Evolutionary conservation across 2,797 vertebrate genomes (phyloP).

Genomic region (Synanceia verrucosa): DNA sequence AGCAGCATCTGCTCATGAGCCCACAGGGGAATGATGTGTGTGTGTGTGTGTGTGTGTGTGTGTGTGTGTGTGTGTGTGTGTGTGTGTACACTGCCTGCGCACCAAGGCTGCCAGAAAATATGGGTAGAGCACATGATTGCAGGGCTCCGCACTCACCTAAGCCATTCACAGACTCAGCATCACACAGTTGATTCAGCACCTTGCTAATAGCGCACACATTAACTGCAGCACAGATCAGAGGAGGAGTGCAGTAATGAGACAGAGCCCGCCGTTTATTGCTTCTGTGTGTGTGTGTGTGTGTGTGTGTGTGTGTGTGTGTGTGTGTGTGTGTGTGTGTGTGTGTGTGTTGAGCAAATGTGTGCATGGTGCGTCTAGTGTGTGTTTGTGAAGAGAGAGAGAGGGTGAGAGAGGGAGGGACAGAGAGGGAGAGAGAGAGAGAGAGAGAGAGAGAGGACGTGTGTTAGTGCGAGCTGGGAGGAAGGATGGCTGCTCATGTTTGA

Average conservation of each 20-base stretch:
- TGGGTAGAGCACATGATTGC: constrained; percentile 62
- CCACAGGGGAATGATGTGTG: constrained; percentile 57
- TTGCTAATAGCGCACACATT: constrained; percentile 73
- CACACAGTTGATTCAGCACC: constrained; percentile 79
- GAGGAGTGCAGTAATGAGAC: constrained; percentile 62
- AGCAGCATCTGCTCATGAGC: constrained; percentile 74
- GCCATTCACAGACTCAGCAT: constrained; percentile 70
- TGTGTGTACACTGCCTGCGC: constrained; percentile 34
- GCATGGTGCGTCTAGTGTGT: constrained; percentile 65
- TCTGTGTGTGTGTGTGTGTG: constrained; percentile 18
- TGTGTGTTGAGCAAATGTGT: constrained; percentile 71
- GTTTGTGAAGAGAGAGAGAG: constrained; percentile 54
- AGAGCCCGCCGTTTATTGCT: constrained; percentile 22
- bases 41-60: constrained; percentile 18
- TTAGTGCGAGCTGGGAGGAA: constrained; percentile 74
- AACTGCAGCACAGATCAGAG: constrained; percentile 75
- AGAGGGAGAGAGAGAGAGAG: constrained; percentile 16
- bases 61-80: constrained; percentile 10
- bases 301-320: constrained; percentile 15
- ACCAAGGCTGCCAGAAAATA: constrained; percentile 56
- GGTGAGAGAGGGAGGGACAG: constrained; percentile 24
- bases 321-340: no score
- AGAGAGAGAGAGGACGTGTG: constrained; percentile 69
- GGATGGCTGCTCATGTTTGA: constrained; percentile 82
- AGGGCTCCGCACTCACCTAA: constrained; percentile 68